Percentiles rank a stretch among this genome's conserved stretches.
Evolutionary conservation across 2,797 vertebrate genomes (phyloP).

Genomic region (Alosa sapidissima): DNA sequence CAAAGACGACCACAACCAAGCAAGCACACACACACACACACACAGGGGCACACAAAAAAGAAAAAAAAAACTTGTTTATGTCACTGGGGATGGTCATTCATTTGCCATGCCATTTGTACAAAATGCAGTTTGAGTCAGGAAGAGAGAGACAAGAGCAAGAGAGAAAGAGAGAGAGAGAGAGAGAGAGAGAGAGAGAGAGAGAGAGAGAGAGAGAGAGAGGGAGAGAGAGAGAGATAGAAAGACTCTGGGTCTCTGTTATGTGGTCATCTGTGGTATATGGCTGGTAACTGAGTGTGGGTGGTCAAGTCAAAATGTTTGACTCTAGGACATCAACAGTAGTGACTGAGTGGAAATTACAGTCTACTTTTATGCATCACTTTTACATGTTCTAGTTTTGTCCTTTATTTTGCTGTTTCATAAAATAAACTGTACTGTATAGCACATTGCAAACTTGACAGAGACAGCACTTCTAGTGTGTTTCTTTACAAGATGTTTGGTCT

Average conservation of each 20-base stretch:
- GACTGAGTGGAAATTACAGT: too few relatives aligned
- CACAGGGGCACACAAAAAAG: constrained; percentile 40
- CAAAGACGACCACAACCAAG: constrained; percentile 37
- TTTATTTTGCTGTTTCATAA: too few relatives aligned
- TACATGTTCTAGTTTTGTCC: too few relatives aligned
- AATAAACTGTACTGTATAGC: too few relatives aligned
- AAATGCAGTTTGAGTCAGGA: constrained; percentile 54
- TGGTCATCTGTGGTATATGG: not conserved
- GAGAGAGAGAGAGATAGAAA: constrained; percentile 31
- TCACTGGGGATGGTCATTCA: constrained; percentile 1
- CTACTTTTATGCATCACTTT: too few relatives aligned
- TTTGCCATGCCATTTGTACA: constrained; percentile 58
- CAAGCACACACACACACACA: constrained; percentile 42
- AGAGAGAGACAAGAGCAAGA: constrained; percentile 31
- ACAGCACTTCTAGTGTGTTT: too few relatives aligned
- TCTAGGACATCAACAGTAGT: too few relatives aligned
- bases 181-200: constrained; percentile 30
- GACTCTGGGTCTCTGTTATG: not conserved
- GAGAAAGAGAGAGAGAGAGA: constrained; percentile 40
- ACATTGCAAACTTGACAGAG: too few relatives aligned
- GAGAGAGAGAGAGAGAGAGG: constrained; percentile 37
- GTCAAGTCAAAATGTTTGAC: not conserved
- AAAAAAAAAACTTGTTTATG: constrained; percentile 26
- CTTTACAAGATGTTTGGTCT: too few relatives aligned
- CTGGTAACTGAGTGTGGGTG: not conserved